Evolutionary conservation across 2,797 vertebrate species (phyloP).

Genomic region (Xenopus petersii): DNA sequence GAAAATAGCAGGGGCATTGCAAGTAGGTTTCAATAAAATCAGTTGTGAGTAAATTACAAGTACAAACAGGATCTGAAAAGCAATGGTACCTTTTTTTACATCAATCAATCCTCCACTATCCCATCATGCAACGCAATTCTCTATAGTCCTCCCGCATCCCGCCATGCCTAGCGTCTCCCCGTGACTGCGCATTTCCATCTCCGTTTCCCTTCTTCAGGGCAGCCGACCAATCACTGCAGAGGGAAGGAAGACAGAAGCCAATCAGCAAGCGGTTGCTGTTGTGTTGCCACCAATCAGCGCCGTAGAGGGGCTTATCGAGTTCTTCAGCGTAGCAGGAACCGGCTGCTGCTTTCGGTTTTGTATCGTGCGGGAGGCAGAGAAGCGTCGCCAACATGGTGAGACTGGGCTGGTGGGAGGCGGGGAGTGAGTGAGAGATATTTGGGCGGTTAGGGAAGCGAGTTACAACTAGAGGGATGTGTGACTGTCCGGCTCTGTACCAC

Average conservation of each 20-base stretch:
- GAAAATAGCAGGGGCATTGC: no score
- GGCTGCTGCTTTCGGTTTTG: slow-evolving; percentile 33
- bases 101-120: background rate
- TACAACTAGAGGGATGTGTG: no score
- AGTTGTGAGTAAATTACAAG: no score
- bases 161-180: slow-evolving; percentile 19
- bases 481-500: no score
- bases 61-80: no score
- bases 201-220: background rate
- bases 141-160: background rate
- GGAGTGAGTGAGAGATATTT: no score
- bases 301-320: background rate
- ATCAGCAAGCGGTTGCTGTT: slow-evolving; percentile 13
- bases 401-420: no score
- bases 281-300: slow-evolving; percentile 42
- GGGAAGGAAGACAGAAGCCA: slow-evolving; percentile 21
- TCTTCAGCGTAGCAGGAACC: background rate
- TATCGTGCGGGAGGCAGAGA: background rate
- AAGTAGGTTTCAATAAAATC: no score
- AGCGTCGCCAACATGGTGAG: slow-evolving; percentile 26
- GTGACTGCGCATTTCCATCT: slow-evolving; percentile 7
- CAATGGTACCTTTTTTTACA: background rate
- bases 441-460: no score
- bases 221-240: slow-evolving; percentile 43
- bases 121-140: background rate